Conservation (phyloP, 2,113 vertebrate species). For the Quiscalus mexicanus region DNA sequence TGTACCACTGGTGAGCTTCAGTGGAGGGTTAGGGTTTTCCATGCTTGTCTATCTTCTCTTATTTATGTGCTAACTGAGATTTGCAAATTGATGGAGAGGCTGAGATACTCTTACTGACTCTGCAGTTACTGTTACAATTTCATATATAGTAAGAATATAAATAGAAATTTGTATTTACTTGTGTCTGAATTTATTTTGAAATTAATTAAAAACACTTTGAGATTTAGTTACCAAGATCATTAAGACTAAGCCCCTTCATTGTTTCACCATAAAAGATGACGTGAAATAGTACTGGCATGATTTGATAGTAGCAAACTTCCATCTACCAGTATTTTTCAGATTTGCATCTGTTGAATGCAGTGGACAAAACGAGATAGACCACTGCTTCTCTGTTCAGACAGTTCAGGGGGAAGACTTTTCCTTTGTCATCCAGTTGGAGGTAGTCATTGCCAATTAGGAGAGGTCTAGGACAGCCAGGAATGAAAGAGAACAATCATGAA, state of each 20-base stretch:
- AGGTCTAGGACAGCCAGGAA: background rate
- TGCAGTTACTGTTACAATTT: background rate
- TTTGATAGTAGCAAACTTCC: background rate
- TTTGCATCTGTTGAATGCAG: background rate
- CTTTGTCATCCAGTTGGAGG: background rate
- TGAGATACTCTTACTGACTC: background rate
- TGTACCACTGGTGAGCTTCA: background rate
- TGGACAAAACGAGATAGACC: background rate
- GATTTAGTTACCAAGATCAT: background rate
- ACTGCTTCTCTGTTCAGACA: background rate
- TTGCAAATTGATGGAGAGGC: background rate
- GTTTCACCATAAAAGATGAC: background rate
- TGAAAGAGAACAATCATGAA: background rate
- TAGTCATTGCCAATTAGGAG: background rate
- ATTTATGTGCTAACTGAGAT: constrained; percentile 8
- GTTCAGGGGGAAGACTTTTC: background rate
- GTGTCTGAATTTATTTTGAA: background rate
- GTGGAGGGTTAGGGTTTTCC: background rate
- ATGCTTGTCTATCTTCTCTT: constrained; percentile 8
- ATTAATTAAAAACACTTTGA: background rate
- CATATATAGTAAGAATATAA: background rate
- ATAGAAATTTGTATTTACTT: background rate
- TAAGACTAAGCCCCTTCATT: background rate
- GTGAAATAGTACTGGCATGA: background rate
- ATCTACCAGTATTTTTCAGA: background rate